phyloP scores from a whole-genome alignment of 2,113 vertebrate species.

The Platysternon megacephalum region DNA sequence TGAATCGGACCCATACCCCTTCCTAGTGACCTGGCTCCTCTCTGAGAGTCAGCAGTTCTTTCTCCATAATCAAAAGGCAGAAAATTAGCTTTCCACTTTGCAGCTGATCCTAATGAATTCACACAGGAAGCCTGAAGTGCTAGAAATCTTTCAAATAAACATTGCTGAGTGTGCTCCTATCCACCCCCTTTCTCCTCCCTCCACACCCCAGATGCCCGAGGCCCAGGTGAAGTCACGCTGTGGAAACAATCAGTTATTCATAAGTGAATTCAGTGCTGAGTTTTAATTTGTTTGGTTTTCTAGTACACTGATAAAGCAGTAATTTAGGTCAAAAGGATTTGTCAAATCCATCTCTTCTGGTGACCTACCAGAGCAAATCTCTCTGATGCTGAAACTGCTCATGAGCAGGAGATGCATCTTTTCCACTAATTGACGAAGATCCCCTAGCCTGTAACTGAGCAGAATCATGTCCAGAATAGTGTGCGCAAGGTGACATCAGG shows the following conservation, averaged over 20 bases:
- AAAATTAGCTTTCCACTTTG: background rate
- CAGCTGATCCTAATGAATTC: background rate
- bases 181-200: background rate
- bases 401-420: background rate
- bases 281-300: background rate
- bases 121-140: background rate
- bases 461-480: background rate
- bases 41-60: background rate
- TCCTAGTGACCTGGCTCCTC: too few species aligned
- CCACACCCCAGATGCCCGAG: background rate
- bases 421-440: background rate
- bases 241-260: background rate
- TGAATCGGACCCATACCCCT: background rate
- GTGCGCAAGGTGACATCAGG: background rate
- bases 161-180: background rate
- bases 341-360: background rate
- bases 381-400: background rate
- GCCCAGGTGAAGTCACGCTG: background rate
- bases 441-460: background rate
- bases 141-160: background rate
- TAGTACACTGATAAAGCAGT: background rate
- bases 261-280: background rate
- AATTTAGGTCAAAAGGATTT: background rate
- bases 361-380: background rate
- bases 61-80: background rate